Conservation (phyloP, 2,888 invertebrate genomes). For the Chironomus riparius region DNA sequence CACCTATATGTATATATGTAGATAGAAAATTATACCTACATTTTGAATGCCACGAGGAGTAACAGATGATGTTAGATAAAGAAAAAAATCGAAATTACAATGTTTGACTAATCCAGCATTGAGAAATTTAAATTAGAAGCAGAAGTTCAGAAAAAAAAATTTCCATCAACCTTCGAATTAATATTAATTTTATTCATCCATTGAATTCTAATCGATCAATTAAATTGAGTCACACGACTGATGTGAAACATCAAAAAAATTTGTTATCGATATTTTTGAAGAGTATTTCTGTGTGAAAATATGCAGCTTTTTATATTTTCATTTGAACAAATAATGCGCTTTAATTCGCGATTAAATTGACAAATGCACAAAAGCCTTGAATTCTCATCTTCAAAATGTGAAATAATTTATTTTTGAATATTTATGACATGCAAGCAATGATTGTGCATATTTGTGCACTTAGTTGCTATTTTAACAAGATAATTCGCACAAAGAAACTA, state of each 20-base stretch:
- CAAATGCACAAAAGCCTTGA: not conserved
- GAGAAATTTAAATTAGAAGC: not conserved
- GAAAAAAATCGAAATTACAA: not conserved
- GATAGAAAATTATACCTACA: not conserved
- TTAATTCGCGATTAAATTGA: not conserved
- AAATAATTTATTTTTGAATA: not conserved
- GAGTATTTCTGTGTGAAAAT: not conserved
- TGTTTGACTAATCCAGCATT: not conserved
- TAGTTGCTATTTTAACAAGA: not conserved
- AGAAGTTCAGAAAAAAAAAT: not conserved
- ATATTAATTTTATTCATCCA: not conserved
- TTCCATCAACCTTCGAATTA: not conserved
- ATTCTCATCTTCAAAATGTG: not conserved
- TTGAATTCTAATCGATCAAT: slow-evolving; percentile 6
- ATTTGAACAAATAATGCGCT: too few relatives aligned
- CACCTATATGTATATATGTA: not conserved
- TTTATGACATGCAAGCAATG: not conserved
- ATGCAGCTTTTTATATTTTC: too few relatives aligned
- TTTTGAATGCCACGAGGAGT: not conserved
- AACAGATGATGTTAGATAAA: slow-evolving; percentile 19
- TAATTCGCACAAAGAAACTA: not conserved
- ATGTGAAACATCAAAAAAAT: not conserved
- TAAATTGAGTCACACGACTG: not conserved
- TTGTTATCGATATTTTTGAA: not conserved
- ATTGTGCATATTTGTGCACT: not conserved